Evolutionary conservation across 2,113 vertebrate genomes (phyloP).

Genomic region (Dermatemys mawii): DNA sequence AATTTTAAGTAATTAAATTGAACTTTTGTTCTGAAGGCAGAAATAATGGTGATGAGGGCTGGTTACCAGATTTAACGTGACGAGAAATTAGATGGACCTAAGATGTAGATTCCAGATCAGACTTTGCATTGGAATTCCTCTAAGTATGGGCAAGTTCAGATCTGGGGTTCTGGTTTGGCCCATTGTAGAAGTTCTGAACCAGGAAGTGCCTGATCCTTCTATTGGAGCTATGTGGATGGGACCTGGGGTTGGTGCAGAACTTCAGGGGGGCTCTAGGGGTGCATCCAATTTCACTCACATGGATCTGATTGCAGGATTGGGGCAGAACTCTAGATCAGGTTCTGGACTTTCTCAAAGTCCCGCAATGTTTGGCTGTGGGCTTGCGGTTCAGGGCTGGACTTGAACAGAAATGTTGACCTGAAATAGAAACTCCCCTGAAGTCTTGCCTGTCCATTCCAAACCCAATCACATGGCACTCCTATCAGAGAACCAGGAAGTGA

Average conservation of each 20-base stretch:
- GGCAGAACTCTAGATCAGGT: neutral
- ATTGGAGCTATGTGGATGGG: neutral
- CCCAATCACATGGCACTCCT: no score
- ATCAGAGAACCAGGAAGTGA: neutral
- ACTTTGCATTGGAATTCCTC: neutral
- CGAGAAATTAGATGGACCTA: neutral
- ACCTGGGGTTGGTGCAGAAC: neutral
- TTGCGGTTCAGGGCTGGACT: no score
- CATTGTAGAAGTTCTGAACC: neutral
- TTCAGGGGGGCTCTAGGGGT: neutral
- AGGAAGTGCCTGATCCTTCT: neutral
- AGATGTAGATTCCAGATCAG: neutral
- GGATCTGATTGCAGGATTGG: neutral
- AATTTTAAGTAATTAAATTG: neutral
- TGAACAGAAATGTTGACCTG: neutral
- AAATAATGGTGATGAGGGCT: neutral
- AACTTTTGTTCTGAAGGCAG: neutral
- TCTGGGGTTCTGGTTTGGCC: neutral
- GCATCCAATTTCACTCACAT: neutral
- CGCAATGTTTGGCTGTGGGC: no score
- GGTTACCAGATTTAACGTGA: neutral
- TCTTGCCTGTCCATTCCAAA: neutral
- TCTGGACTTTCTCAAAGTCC: neutral
- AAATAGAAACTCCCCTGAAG: neutral
- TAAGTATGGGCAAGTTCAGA: neutral